Conservation (phyloP, 2,888 invertebrate genomes). For the Acrocyrtus sp. region DNA sequence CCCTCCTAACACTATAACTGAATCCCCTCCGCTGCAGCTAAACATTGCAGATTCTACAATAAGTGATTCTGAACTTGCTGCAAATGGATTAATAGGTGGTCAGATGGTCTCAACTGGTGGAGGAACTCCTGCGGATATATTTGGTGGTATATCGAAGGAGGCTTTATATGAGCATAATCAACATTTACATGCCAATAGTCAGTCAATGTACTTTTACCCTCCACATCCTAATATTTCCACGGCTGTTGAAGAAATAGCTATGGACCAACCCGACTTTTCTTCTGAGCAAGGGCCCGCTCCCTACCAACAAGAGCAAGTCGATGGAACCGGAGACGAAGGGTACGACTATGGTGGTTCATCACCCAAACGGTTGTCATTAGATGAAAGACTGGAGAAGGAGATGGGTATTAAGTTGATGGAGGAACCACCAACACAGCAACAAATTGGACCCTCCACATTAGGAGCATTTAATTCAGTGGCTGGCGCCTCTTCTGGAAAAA, state of each 20-base stretch:
- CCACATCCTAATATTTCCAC: no score
- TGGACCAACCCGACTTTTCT: neutral
- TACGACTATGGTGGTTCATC: constrained; percentile 64
- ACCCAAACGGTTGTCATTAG: constrained; percentile 72
- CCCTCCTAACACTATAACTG: constrained; percentile 39
- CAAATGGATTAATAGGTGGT: constrained; percentile 21
- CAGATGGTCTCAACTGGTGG: constrained; percentile 2
- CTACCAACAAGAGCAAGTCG: no score
- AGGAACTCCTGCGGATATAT: constrained; percentile 37
- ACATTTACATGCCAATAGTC: constrained; percentile 43
- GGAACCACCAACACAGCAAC: constrained; percentile 15
- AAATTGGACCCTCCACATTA: neutral
- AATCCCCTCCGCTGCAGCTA: constrained; percentile 67
- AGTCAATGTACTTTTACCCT: constrained; percentile 47
- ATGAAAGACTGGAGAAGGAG: constrained; percentile 73
- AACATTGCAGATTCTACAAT: constrained; percentile 71
- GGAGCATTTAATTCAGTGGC: neutral
- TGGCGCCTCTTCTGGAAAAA: neutral
- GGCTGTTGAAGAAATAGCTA: neutral
- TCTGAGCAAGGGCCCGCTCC: no score
- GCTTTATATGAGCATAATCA: constrained; percentile 43
- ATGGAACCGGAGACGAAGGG: neutral
- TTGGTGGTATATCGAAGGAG: constrained; percentile 48
- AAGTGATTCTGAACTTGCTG: constrained; percentile 68
- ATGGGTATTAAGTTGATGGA: constrained; percentile 67